phyloP scores from a whole-genome alignment of 1,140 invertebrate genomes.

The Cydia fagiglandana region DNA sequence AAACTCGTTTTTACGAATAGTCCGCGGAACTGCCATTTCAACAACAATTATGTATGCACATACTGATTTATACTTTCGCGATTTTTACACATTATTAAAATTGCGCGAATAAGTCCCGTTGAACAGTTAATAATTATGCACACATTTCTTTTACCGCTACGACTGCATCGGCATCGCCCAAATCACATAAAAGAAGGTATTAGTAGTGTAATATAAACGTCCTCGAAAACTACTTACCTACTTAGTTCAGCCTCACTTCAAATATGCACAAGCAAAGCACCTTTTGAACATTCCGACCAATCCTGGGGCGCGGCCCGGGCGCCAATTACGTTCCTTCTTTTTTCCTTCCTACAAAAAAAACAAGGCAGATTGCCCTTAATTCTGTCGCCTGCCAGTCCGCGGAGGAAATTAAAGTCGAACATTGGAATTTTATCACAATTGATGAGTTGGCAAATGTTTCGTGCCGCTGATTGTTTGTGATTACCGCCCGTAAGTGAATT shows the following conservation, averaged over 20 bases:
- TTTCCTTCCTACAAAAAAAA: conserved; percentile 43
- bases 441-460: conserved; percentile 27
- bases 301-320: conserved; percentile 35
- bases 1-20: no score
- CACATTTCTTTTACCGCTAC: no score
- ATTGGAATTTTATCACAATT: conserved; percentile 33
- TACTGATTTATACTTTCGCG: no score
- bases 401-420: conserved; percentile 47
- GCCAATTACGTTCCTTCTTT: conserved; percentile 48
- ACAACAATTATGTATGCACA: no score
- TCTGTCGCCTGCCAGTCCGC: conserved; percentile 42
- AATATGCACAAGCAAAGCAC: conserved; percentile 41
- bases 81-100: no score
- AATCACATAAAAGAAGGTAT: not conserved
- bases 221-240: not conserved
- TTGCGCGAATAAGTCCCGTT: no score
- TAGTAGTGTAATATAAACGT: not conserved
- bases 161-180: no score
- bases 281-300: conserved; percentile 41
- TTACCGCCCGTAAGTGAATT: conserved; percentile 20
- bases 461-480: conserved; percentile 21
- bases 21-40: no score
- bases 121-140: no score
- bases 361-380: conserved; percentile 43
- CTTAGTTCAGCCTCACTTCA: conserved; percentile 29